Base-by-base conservation (phyloP, 2,113 vertebrate species). In the Suricata suricatta region DNA sequence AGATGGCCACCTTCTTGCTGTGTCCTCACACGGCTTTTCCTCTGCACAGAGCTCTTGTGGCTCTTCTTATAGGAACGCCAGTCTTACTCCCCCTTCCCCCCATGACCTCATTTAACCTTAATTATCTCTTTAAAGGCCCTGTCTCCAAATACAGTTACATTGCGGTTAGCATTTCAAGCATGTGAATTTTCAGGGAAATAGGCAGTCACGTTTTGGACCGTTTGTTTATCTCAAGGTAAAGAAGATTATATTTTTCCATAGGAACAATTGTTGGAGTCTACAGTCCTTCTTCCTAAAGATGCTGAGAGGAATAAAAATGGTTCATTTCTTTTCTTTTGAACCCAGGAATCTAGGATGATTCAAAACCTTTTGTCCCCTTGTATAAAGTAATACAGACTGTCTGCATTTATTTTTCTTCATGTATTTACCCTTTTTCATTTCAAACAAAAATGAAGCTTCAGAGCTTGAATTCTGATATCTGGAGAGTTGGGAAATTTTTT, bases 81-180 rank as follows among this genome's bases (percentile, higher is more conserved):
- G 13, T 83, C 16, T 64, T 92, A 23, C 33, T 47, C 87, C 66
- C 25, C 31, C 11, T 63, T 50, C 21, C 35, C 38, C 38, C 44
- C 44, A n/a, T 50, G 35, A 86, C 57, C 76, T 97, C 25, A 57
- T 88, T 96, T 93, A 89, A 50, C 69, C 12, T 69, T 80, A 63
- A 63, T 97, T 84, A 66, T 77, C 19, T 71, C 76, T 33, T 76
- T 93, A 63, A 68, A 76, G 52, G 54, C 60, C 54, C 19, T 71
- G 0, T 93, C 19, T 87, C 50, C 93, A 86, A 89, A 74, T 52
- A 35, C 2, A 29, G 60, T 50, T 77, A 80, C 60, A 88, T 1
- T 57, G 31, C 50, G 64, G 38, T 77, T 54, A 35, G 16, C 15
- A 21, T 69, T 80, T 86, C 29, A 21, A 21, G n/a, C 21, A 47